phyloP scores from a whole-genome alignment of 23 tunicate species.

The Pegea sp. region DNA sequence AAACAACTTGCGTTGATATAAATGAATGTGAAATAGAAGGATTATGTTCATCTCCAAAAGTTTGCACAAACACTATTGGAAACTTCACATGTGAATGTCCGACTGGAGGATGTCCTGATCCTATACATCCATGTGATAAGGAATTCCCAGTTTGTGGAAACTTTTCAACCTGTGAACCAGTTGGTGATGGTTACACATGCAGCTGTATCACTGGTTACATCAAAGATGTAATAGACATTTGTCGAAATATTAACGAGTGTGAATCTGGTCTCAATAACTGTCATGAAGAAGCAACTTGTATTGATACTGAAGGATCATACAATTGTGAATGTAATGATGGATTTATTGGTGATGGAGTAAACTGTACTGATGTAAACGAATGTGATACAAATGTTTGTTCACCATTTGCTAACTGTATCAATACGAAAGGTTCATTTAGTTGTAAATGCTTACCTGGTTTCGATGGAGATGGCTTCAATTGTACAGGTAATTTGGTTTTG shows the following conservation, averaged over 20 bases:
- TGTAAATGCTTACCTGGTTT: conserved; percentile 17
- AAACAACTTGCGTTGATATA: neutral
- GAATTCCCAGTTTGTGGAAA: neutral
- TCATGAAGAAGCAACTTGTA: neutral
- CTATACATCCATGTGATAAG: neutral
- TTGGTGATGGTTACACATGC: neutral
- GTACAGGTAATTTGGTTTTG: neutral
- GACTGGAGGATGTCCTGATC: neutral
- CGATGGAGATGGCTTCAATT: neutral
- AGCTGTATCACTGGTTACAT: neutral
- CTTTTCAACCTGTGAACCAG: neutral
- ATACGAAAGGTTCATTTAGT: conserved; percentile 6
- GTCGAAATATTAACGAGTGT: neutral
- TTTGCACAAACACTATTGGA: neutral
- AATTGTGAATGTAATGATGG: conserved; percentile 3
- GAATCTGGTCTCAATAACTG: neutral
- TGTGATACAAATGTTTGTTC: neutral
- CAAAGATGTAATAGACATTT: neutral
- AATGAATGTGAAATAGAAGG: neutral
- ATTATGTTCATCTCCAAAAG: neutral
- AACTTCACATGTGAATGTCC: neutral
- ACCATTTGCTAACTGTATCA: conserved; percentile 1
- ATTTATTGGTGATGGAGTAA: conserved; percentile 3
- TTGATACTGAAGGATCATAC: neutral
- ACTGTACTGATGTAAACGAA: neutral